Base-by-base conservation (phyloP, 2,888 invertebrate genomes). In the Phortica okadai region DNA sequence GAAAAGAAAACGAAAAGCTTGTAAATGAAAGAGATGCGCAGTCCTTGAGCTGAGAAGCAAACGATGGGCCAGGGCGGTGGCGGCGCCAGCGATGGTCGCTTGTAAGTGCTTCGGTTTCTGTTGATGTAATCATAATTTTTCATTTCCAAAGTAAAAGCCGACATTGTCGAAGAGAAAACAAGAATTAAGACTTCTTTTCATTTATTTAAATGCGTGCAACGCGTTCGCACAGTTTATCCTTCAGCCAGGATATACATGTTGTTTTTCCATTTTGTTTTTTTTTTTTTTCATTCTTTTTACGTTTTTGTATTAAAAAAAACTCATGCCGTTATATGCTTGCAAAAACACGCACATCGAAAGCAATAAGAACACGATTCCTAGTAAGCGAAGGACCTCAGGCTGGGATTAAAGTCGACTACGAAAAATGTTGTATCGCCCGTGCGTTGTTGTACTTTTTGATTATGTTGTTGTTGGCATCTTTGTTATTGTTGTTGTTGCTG, bases 61-160 rank as follows among this genome's bases (percentile, higher is more conserved):
- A 33, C 33, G 33, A 33, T 5, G 2, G 33, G 3, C 3, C 1
- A 33, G 33, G 33, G 4, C 33, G 33, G 33, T 1, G 33, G 33
- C 33, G 33, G 33, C 4, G 33, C 3, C 54, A 10, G n/a, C 3
- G 67, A 56, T 77, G 74, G 81, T 59, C 84, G 86, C 85, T 87
- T 85, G 84, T 87, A 85, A 86, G 88, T 88, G 88, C 87, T 85
- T 85, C 85, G 85, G 86, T 85, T 85, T 85, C 86, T 85, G 88
- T 85, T 87, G 85, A 87, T 85, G 85, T 85, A 85, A 85, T 85
- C 85, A 85, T 85, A 85, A 85, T 85, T 85, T 85, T 88, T 87
- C 88, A 85, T 88, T 85, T 84, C 86, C 85, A 88, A 86, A 87
- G 84, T 85, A 86, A 88, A 87, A 86, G 88, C 86, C 75, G 76